Evolutionary conservation across 1,140 invertebrate species (phyloP), one percentile per base, ranked within the genome.

Genomic region (Babylonia areolata): DNA sequence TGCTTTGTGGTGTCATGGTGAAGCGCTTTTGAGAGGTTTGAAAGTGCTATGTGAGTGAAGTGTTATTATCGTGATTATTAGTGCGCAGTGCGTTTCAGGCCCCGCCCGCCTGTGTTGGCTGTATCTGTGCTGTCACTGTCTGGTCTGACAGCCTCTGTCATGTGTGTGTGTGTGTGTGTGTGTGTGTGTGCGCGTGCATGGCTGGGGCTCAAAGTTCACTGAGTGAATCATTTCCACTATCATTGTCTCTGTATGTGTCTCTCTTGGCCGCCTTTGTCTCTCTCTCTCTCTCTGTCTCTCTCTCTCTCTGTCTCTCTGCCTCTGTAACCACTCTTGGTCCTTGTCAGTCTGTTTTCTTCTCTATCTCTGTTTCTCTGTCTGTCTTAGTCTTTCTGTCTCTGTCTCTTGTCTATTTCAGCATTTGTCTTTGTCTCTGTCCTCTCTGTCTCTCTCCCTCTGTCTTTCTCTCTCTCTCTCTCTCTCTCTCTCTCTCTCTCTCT

Each of bases 401-500:
- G 20, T 51, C 9, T 51, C 46, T 11, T 11, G 9, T 6, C 46
- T 20, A 11, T 51, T 20, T 51, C 46, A 51, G 46, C 9, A 51
- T 51, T 6, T 6, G 9, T 75, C 3, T 75, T 31, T 75, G 31
- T 75, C 33, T 75, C 2, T 35, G n/a, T 75, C n/a, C 31, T 31
- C 33, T n/a, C 64, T 75, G 3, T 75, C 71, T 75, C 71, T 75
- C 71, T 35, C 71, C 31, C 33, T 35, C 33, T 35, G 3, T 75
- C 71, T 35, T 6, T 35, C 71, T 75, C 71, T 75, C 71, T 75
- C 71, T 75, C 71, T 75, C 71, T 75, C 71, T 75, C 71, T 75
- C 71, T 75, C 71, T 75, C 71, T 75, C 71, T 75, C 71, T 35
- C n/a, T 75, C 71, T 75, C 71, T 75, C n/a, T 75, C 71, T 75